Evolutionary conservation across 2,797 vertebrate species (phyloP).

Genomic region (Alectoris magna): DNA sequence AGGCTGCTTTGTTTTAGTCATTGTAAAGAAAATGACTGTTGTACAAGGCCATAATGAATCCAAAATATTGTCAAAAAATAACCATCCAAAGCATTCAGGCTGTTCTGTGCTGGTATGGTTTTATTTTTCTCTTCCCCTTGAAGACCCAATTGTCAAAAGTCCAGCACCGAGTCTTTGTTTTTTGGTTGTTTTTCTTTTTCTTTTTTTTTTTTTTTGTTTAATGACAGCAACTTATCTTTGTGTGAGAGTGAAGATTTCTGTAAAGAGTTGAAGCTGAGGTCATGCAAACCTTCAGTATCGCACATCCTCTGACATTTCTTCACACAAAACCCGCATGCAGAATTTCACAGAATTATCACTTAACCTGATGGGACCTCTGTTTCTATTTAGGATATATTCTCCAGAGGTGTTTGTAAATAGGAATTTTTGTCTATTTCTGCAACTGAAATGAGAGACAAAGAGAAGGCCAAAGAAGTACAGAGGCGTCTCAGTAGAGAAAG

Average conservation of each 20-base stretch:
- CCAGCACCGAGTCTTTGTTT: not conserved
- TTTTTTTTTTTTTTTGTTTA: not conserved
- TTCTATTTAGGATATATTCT: not conserved
- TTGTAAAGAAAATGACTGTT: not conserved
- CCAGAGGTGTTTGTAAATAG: not conserved
- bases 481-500: not conserved
- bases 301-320: constrained; percentile 3
- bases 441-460: not conserved
- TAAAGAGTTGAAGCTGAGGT: not conserved
- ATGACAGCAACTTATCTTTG: not conserved
- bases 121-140: not conserved
- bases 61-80: not conserved
- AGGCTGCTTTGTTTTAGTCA: not conserved
- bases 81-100: not conserved
- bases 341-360: constrained; percentile 42
- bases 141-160: not conserved
- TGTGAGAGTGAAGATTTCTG: not conserved
- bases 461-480: not conserved
- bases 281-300: not conserved
- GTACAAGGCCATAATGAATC: not conserved
- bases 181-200: not conserved
- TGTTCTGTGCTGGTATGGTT: not conserved
- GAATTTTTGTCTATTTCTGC: not conserved
- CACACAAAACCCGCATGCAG: not conserved
- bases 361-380: not conserved